Percentiles rank a stretch among this genome's conserved stretches.
Evolutionary conservation across 2,888 invertebrate species (phyloP).

Genomic region (Selenia dentaria): DNA sequence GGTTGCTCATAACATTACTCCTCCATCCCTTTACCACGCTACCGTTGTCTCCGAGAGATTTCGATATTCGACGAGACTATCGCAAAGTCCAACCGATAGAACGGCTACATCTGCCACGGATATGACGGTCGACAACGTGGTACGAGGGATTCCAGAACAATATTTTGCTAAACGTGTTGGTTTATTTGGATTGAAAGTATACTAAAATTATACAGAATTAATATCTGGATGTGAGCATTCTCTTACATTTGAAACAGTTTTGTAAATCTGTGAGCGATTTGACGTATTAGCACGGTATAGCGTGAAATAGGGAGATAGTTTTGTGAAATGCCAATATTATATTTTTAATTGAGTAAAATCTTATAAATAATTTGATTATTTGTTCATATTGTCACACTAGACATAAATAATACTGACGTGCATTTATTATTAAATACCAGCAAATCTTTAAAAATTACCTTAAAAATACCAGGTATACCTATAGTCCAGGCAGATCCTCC

Average conservation of each 20-base stretch:
- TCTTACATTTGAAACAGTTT: slow-evolving; percentile 21
- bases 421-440: too few species aligned
- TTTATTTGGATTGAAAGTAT: slow-evolving; percentile 62
- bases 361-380: too few species aligned
- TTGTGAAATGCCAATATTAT: too few species aligned
- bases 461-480: too few species aligned
- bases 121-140: slow-evolving; percentile 40
- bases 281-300: too few species aligned
- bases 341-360: too few species aligned
- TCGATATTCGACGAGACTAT: slow-evolving; percentile 41
- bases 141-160: slow-evolving; percentile 62
- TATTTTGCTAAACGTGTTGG: slow-evolving; percentile 59
- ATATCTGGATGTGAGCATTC: slow-evolving; percentile 54
- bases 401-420: too few species aligned
- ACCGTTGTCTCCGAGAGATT: slow-evolving; percentile 57
- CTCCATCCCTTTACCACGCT: slow-evolving; percentile 73
- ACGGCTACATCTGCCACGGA: slow-evolving; percentile 14
- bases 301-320: too few species aligned
- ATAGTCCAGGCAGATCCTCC: too few species aligned
- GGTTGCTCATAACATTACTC: slow-evolving; percentile 85
- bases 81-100: slow-evolving; percentile 6
- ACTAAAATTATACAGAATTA: slow-evolving; percentile 60
- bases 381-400: too few species aligned
- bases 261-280: background rate
- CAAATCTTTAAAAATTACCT: too few species aligned